A percentile compares a stretch with the other conserved stretches of the same genome.
Evolutionary conservation across 1,140 invertebrate genomes (phyloP).

Genomic region (honey bee (Apis mellifera)): DNA sequence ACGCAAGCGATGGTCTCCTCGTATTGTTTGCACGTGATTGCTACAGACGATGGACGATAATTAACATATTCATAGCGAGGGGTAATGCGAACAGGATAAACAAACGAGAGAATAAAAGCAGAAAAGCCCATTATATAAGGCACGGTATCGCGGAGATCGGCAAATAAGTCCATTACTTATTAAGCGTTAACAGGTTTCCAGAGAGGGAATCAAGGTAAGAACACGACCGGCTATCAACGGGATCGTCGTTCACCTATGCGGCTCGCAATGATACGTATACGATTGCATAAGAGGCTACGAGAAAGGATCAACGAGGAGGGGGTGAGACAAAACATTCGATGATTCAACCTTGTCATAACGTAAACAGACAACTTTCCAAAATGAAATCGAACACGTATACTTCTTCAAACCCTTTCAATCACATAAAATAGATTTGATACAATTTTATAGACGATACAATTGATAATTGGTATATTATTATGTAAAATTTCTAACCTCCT

Average conservation of each 20-base stretch:
- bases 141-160: slow-evolving; percentile 28
- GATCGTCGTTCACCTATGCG: slow-evolving; percentile 47
- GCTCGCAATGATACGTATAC: slow-evolving; percentile 32
- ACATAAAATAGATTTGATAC: not conserved
- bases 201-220: slow-evolving; percentile 47
- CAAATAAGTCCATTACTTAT: slow-evolving; percentile 49
- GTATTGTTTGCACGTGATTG: not conserved
- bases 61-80: slow-evolving; percentile 20
- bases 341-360: not conserved
- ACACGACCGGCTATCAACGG: slow-evolving; percentile 47
- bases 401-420: not conserved
- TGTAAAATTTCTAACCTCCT: no score
- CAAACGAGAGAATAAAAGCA: slow-evolving; percentile 10
- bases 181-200: slow-evolving; percentile 48
- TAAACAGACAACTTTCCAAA: not conserved
- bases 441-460: no score
- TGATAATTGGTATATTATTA: no score
- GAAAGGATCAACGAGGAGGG: slow-evolving; percentile 31
- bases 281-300: slow-evolving; percentile 41
- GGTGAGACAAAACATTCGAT: not conserved
- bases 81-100: slow-evolving; percentile 22
- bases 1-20: not conserved
- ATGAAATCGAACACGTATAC: not conserved
- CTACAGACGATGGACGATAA: not conserved
- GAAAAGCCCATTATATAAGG: slow-evolving; percentile 32